A percentile compares a stretch with the other conserved stretches of the same genome.
Conservation (phyloP, 2,888 invertebrate species). For the Entomobrya multifasciata region DNA sequence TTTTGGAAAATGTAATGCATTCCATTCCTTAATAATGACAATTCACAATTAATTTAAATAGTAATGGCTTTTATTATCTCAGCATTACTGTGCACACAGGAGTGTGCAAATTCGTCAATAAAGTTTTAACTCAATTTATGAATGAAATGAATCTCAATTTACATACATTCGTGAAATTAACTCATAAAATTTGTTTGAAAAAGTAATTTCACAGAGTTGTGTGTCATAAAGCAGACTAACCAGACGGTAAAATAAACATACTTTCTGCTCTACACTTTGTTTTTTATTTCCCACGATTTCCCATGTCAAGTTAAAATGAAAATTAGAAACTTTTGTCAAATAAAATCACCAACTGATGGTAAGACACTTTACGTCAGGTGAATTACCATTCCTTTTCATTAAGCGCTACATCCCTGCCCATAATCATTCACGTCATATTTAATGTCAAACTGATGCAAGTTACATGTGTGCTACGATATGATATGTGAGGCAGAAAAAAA, state of each 20-base stretch:
- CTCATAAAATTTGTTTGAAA: no score
- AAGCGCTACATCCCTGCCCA: no score
- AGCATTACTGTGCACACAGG: background rate
- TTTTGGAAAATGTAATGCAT: slow-evolving; percentile 18
- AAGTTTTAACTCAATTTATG: no score
- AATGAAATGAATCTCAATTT: no score
- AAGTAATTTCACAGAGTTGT: no score
- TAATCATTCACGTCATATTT: no score
- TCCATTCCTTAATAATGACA: background rate
- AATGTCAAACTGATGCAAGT: no score
- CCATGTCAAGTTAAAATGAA: slow-evolving; percentile 50
- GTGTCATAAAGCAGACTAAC: no score
- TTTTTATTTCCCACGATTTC: slow-evolving; percentile 55
- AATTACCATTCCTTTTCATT: background rate
- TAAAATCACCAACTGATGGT: slow-evolving; percentile 26
- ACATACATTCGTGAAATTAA: no score
- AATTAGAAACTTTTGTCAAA: slow-evolving; percentile 41
- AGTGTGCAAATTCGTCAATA: no score
- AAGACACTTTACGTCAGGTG: background rate
- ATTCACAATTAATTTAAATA: slow-evolving; percentile 25
- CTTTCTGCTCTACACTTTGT: background rate
- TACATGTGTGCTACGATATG: no score
- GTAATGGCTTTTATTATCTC: background rate
- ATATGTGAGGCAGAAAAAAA: no score
- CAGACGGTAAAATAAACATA: background rate